These are phyloP conservation scores for Heliconius hewitsoni DNA, from an alignment of 1,140 invertebrate genomes.

Conservation along the genomic window DNA sequence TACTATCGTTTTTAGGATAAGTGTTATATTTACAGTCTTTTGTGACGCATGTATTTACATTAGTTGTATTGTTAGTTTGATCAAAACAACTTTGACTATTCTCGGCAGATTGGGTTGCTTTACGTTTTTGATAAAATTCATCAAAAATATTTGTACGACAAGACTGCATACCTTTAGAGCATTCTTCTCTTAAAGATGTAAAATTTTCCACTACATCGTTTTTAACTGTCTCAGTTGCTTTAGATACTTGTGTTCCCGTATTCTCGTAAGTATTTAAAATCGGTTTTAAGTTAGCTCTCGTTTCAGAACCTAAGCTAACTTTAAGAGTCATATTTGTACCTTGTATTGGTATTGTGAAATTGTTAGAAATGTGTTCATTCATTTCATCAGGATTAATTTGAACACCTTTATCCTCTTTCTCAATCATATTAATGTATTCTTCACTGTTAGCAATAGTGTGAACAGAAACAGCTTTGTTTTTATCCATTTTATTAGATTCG, in stretches of 20 bases:
- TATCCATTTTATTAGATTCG: background rate
- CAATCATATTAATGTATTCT: conserved; percentile 2
- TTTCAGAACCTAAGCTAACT: conserved; percentile 55
- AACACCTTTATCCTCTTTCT: conserved; percentile 42
- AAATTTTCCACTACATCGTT: conserved; percentile 43
- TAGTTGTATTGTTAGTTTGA: conserved; percentile 7
- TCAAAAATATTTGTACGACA: conserved; percentile 40
- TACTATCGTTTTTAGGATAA: conserved; percentile 53
- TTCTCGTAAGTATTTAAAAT: background rate
- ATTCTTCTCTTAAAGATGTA: conserved; percentile 56
- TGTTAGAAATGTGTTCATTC: conserved; percentile 35
- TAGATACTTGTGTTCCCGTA: conserved; percentile 23
- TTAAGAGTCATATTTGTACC: conserved; percentile 73
- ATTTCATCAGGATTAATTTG: conserved; percentile 34
- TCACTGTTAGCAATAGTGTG: background rate
- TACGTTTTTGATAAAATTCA: conserved; percentile 30
- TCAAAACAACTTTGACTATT: background rate
- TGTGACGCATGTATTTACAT: conserved; percentile 30
- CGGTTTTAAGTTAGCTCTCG: background rate
- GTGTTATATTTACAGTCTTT: conserved; percentile 51
- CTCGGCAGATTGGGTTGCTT: background rate
- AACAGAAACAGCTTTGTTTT: background rate
- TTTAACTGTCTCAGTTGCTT: conserved; percentile 45
- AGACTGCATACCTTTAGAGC: conserved; percentile 63
- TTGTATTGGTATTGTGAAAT: conserved; percentile 65